These are phyloP conservation scores for Diphyllodes magnificus DNA, from an alignment of 2,113 vertebrate genomes.

Conservation along the genomic window DNA sequence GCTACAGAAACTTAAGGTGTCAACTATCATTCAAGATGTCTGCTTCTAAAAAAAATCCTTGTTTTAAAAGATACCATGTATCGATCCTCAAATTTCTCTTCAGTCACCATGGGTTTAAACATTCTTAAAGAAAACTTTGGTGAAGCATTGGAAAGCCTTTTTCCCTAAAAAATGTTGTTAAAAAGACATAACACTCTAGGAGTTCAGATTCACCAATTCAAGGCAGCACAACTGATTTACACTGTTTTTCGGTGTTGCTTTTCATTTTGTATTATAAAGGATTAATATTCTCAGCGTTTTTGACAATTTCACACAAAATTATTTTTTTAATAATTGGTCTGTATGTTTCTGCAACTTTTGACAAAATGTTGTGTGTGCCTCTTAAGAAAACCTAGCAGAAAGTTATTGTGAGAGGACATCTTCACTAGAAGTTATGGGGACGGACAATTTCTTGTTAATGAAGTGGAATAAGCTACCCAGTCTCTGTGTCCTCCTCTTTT, in stretches of 20 bases:
- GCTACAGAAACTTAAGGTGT: neutral
- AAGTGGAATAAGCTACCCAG: neutral
- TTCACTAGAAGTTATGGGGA: neutral
- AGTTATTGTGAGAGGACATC: neutral
- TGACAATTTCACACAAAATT: neutral
- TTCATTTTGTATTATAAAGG: neutral
- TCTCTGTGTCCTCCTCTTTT: neutral
- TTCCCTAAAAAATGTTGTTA: neutral
- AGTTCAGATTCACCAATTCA: neutral
- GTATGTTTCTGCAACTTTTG: neutral
- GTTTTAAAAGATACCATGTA: neutral
- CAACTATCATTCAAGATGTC: neutral
- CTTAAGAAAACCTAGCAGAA: neutral
- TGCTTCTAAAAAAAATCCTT: neutral
- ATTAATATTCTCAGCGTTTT: neutral
- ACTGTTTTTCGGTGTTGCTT: neutral
- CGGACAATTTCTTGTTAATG: neutral
- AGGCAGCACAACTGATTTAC: neutral
- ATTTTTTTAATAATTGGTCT: neutral
- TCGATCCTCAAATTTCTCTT: neutral
- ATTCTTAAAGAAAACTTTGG: neutral
- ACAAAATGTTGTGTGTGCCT: neutral
- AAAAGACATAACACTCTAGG: neutral
- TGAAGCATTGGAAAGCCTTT: neutral
- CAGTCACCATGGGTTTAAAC: neutral